A percentile compares a stretch with the other conserved stretches of the same genome.
Conservation (phyloP, 2,888 invertebrate species). For the Chloroclystis v-ata region DNA sequence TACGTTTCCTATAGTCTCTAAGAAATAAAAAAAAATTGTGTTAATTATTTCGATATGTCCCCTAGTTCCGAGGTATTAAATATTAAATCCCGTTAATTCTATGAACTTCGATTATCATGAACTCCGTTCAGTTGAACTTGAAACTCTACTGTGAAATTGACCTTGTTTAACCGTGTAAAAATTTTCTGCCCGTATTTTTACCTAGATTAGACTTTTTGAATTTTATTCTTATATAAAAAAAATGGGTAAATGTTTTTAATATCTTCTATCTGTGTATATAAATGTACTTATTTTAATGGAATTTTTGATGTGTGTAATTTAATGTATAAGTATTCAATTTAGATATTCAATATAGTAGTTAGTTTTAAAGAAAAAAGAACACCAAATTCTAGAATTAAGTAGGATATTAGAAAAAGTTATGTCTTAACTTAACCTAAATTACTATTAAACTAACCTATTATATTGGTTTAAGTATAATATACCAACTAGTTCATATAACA, state of each 20-base stretch:
- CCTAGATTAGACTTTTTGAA: background rate
- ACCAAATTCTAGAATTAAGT: conserved; percentile 6
- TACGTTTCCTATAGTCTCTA: no score
- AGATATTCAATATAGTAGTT: background rate
- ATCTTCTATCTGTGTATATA: background rate
- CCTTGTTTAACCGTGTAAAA: no score
- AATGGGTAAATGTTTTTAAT: background rate
- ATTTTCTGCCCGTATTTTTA: no score
- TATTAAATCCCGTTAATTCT: no score
- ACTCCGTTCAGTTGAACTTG: no score
- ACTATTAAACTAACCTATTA: background rate
- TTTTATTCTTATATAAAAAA: background rate
- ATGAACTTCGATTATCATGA: no score
- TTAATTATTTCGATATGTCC: no score
- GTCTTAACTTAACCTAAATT: background rate
- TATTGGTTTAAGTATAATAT: background rate
- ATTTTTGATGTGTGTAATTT: background rate
- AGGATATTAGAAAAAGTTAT: background rate
- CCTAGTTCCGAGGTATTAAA: no score
- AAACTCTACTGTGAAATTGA: no score
- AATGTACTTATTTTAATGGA: background rate
- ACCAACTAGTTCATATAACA: no score
- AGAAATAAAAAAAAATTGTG: no score
- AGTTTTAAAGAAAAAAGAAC: conserved; percentile 11
- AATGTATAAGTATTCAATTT: background rate